Evolutionary conservation across 92 coral and sea anemone genomes (phyloP), one percentile per base, ranked within the genome.

Genomic region (Porites rus): DNA sequence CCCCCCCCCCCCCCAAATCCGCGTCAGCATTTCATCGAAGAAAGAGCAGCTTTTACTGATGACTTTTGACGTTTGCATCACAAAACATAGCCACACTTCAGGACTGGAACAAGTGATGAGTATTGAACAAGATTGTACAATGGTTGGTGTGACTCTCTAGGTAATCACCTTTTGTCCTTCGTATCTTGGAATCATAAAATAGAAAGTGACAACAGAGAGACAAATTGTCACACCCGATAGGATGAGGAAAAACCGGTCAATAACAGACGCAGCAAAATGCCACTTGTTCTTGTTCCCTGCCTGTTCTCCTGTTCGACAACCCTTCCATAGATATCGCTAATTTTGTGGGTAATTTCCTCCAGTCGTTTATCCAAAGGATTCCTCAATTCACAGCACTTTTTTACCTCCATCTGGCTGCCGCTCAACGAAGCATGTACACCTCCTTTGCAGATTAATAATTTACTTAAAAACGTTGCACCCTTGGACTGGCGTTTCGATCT

Each of bases 231-330:
- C 59, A 31, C 87, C 96, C 61, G 92, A 86, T 12, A 89, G 59
- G 17, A 84, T 56, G 72, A 93, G 90, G 72, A 96, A 96, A 81
- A 94, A 84, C 58, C 98, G 89, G 84, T 96, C 98, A 18, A 96
- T 78, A 20, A 96, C 97, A 58, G 93, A 79, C 46, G 98, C 98
- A 20, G 95, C 98, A 85, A 96, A 96, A 77, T 91, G 98, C 92
- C 98, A 93, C 58, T 78, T 83, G 61, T 80, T 92, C 67, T 86
- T 90, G 70, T 92, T 90, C 75, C 77, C 82, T 28, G 71, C 89
- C 31, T 75, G 18, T 88, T 89, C 51, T 71, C 72, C 60, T 90
- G 81, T 12, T 86, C 79, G 0, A 54, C 68, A 25, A 87, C 74
- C 38, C 68, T 83, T 2, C 83, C 75, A 14, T 94, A 84, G 64